Base-by-base conservation (phyloP, 2,797 vertebrate genomes). In the Chromis chromis region DNA sequence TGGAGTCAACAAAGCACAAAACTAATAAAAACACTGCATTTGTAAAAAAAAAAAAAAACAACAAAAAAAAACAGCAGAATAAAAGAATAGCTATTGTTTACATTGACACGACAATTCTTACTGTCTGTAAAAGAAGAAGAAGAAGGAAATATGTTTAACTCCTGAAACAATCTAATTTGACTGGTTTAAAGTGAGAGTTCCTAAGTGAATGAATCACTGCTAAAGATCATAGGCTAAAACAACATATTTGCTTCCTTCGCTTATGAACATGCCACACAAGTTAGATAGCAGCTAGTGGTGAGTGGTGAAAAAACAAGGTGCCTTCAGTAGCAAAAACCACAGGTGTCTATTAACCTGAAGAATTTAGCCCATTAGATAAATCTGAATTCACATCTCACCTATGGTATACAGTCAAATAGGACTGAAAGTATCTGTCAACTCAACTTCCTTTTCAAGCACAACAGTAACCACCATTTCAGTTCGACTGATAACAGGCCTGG, bases 21-120 rank as follows among this genome's bases (percentile, higher is more conserved):
- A 33, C 10, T 44, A 48, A 55, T 21, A 49, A 21, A 49, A 49
- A 21, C 19, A 17, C 7, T 17, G 6, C 16, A 8, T 46, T 8
- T 19, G 3, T 1, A 13, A 21, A 52, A 16, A 14, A 33, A 4
- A 16, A 25, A 58, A 40, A 70, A 70, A 31, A 13, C 42, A 13
- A n/a, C n/a, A 4, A 16, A 25, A 58, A 40, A 70, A 70, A 31
- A 13, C 42, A 13, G 13, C 16, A 40, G 8, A 57, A 59, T n/a
- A 49, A 8, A 65, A 75, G 27, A 36, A 62, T 19, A 52, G 12
- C 46, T 74, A 31, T 67, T 67, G 19, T 62, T 76, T 44, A 55
- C 39, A 57, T 17, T 33, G 24, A 40, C 31, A 40, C 3, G 27
- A 56, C 17, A 66, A 21, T 36, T 12, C 10, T 36, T 7, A 9